Evolutionary conservation across 2,797 vertebrate genomes (phyloP).

Genomic region (Falco novaeseelandiae): DNA sequence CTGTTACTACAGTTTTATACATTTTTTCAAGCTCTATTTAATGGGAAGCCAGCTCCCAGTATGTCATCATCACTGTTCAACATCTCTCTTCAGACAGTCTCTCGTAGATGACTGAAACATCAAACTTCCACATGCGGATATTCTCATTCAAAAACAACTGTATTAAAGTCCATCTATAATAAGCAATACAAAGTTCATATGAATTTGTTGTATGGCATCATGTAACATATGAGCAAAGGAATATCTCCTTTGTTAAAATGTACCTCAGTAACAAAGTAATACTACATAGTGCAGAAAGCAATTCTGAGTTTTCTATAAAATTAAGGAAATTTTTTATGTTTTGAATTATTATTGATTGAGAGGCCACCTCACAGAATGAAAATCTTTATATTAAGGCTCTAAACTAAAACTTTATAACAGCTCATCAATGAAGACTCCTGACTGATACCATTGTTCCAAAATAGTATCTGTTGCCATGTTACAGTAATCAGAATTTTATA

Average conservation of each 20-base stretch:
- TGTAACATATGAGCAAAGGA: not conserved
- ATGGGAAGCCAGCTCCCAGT: not conserved
- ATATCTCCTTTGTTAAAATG: not conserved
- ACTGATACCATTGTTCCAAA: not conserved
- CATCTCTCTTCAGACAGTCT: not conserved
- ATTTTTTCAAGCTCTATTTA: not conserved
- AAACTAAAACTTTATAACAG: not conserved
- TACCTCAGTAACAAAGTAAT: not conserved
- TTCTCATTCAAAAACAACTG: not conserved
- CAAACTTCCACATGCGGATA: not conserved
- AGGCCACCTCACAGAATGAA: not conserved
- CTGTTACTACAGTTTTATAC: not conserved
- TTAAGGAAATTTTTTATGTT: not conserved
- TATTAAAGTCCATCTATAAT: not conserved
- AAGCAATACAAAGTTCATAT: not conserved
- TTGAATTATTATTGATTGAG: not conserved
- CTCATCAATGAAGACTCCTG: not conserved
- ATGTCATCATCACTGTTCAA: not conserved
- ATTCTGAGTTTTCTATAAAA: not conserved
- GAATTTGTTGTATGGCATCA: not conserved
- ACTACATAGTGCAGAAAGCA: not conserved
- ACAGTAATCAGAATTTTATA: not conserved
- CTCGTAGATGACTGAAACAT: not conserved
- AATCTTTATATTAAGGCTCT: not conserved
- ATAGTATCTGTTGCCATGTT: not conserved